A percentile compares a stretch with the other conserved stretches of the same genome.
Conservation (phyloP, 2,888 invertebrate species). For the Cataglyphis cursor region DNA sequence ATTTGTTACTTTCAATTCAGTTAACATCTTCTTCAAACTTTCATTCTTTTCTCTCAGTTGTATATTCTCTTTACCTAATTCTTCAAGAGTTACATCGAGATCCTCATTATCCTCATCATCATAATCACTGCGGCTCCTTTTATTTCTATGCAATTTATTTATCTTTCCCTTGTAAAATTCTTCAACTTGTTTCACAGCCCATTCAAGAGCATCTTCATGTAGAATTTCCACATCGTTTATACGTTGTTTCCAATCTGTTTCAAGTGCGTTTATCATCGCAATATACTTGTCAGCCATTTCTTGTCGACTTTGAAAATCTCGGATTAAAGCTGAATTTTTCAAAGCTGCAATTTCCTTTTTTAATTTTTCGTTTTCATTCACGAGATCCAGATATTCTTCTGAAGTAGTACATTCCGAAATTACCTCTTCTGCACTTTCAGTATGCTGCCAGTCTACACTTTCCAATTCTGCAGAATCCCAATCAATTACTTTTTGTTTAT, state of each 20-base stretch:
- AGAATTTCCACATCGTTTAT: slow-evolving; percentile 80
- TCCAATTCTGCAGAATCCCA: slow-evolving; percentile 80
- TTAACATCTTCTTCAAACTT: slow-evolving; percentile 73
- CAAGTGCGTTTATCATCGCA: slow-evolving; percentile 80
- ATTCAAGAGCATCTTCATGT: slow-evolving; percentile 80
- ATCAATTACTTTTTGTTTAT: slow-evolving; percentile 79
- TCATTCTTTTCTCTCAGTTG: slow-evolving; percentile 75
- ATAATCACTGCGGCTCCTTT: slow-evolving; percentile 71
- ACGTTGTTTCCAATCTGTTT: slow-evolving; percentile 81
- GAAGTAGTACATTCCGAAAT: slow-evolving; percentile 48
- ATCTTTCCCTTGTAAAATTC: slow-evolving; percentile 80
- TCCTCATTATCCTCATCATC: slow-evolving; percentile 47
- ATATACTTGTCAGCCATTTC: slow-evolving; percentile 82
- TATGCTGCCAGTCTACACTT: slow-evolving; percentile 60
- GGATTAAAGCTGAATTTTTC: slow-evolving; percentile 76
- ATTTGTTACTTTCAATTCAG: slow-evolving; percentile 74
- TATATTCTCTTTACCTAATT: slow-evolving; percentile 78
- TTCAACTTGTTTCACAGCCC: slow-evolving; percentile 79
- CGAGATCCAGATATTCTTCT: slow-evolving; percentile 79
- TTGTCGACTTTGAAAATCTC: slow-evolving; percentile 82
- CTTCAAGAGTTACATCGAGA: slow-evolving; percentile 52
- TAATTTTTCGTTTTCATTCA: slow-evolving; percentile 79
- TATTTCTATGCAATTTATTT: slow-evolving; percentile 66
- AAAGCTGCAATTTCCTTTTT: slow-evolving; percentile 78
- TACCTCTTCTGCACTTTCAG: slow-evolving; percentile 52